Conservation (phyloP, 1,140 invertebrate genomes). For the Spodoptera litura region DNA sequence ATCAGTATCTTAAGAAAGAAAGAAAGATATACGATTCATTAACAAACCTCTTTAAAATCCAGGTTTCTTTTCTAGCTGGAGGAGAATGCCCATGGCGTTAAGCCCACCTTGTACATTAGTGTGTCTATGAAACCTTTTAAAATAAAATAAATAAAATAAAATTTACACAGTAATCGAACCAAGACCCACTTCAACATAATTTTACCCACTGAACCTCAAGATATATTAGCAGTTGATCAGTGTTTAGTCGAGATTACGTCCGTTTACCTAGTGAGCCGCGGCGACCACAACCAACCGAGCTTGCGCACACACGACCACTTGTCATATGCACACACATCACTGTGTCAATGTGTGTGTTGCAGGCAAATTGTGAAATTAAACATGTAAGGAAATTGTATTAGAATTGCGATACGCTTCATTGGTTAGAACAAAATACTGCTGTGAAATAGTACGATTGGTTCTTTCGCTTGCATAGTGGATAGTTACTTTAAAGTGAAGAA, state of each 20-base stretch:
- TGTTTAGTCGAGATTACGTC: conserved; percentile 81
- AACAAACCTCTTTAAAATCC: too few species aligned
- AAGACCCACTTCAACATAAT: background rate
- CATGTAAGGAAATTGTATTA: conserved; percentile 28
- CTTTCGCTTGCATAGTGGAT: background rate
- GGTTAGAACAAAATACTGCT: background rate
- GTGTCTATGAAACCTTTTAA: too few species aligned
- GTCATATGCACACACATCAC: conserved; percentile 4
- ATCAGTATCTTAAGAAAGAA: too few species aligned
- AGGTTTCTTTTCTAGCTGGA: too few species aligned
- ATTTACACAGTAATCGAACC: conserved; percentile 53
- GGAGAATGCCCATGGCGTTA: too few species aligned
- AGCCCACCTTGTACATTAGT: too few species aligned
- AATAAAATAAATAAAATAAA: too few species aligned
- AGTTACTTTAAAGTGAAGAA: too few species aligned
- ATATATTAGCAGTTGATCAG: conserved; percentile 66
- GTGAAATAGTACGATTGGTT: background rate
- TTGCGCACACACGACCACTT: conserved; percentile 49
- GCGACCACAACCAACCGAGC: conserved; percentile 70
- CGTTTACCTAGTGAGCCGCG: conserved; percentile 77
- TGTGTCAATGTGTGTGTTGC: conserved; percentile 3
- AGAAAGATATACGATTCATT: too few species aligned
- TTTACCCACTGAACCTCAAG: conserved; percentile 38
- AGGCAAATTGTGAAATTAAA: conserved; percentile 34
- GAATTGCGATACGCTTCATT: conserved; percentile 10